Evolutionary conservation across 2,113 vertebrate genomes (phyloP).

Genomic region (Cnemophilus loriae): DNA sequence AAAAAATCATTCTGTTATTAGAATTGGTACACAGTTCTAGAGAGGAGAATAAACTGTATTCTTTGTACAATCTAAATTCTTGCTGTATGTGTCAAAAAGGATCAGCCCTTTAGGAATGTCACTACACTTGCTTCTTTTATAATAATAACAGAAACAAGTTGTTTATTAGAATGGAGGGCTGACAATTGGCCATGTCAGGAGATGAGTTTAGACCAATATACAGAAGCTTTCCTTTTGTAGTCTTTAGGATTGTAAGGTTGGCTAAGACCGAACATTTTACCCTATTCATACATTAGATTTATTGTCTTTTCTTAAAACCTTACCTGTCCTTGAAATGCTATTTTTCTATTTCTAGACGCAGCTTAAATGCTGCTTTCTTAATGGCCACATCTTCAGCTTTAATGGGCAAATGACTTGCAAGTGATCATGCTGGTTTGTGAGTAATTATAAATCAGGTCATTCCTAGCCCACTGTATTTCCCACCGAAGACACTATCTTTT

Average conservation of each 20-base stretch:
- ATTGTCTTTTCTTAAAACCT: not conserved
- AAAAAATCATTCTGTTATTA: not conserved
- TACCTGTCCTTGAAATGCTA: not conserved
- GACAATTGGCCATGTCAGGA: not conserved
- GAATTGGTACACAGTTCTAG: not conserved
- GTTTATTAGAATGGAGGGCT: not conserved
- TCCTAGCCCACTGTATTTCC: not conserved
- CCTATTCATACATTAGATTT: not conserved
- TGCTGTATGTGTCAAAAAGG: not conserved
- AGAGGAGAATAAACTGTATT: not conserved
- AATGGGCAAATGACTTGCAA: not conserved
- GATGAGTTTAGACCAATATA: not conserved
- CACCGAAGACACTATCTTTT: not conserved
- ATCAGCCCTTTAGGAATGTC: not conserved
- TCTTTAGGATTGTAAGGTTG: not conserved
- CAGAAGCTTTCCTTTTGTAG: not conserved
- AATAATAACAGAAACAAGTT: not conserved
- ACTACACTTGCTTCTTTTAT: not conserved
- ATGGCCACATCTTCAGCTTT: not conserved
- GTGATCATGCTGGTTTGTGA: not conserved
- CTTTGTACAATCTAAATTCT: not conserved
- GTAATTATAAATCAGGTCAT: not conserved
- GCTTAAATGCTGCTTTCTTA: not conserved
- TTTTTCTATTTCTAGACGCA: not conserved
- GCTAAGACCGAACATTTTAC: not conserved